These are phyloP conservation scores for Lophura nycthemera DNA, from an alignment of 2,113 vertebrate genomes.

Conservation along the genomic window DNA sequence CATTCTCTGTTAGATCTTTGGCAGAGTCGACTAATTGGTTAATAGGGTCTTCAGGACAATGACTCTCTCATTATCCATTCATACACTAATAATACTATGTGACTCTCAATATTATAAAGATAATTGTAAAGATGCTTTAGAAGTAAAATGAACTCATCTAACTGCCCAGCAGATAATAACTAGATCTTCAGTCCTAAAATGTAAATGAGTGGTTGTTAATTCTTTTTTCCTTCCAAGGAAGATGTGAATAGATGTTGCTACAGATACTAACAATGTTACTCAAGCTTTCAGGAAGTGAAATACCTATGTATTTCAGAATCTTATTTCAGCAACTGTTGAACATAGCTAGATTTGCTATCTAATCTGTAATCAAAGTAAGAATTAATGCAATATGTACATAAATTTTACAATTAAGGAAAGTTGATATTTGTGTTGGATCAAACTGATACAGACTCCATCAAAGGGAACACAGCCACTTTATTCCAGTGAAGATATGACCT, in stretches of 20 bases:
- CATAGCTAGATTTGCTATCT: background rate
- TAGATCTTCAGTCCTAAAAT: background rate
- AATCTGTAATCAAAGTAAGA: background rate
- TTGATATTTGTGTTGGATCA: background rate
- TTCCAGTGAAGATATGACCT: background rate
- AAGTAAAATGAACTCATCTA: background rate
- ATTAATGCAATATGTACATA: background rate
- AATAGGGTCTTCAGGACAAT: background rate
- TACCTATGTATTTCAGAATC: background rate
- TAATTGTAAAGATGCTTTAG: background rate
- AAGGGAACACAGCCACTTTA: background rate
- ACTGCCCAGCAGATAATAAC: background rate
- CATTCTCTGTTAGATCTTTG: background rate
- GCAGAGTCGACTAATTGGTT: background rate
- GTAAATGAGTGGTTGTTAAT: background rate
- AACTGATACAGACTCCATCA: accelerated
- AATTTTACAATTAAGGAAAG: background rate
- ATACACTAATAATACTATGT: background rate
- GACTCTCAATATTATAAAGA: background rate
- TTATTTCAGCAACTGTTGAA: background rate
- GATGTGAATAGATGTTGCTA: background rate
- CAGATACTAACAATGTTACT: background rate
- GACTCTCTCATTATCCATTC: background rate
- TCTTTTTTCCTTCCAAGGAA: background rate
- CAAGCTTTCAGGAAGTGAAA: background rate